These are phyloP conservation scores for Corythaeola cristata DNA, from an alignment of 2,113 vertebrate genomes.

Conservation along the genomic window DNA sequence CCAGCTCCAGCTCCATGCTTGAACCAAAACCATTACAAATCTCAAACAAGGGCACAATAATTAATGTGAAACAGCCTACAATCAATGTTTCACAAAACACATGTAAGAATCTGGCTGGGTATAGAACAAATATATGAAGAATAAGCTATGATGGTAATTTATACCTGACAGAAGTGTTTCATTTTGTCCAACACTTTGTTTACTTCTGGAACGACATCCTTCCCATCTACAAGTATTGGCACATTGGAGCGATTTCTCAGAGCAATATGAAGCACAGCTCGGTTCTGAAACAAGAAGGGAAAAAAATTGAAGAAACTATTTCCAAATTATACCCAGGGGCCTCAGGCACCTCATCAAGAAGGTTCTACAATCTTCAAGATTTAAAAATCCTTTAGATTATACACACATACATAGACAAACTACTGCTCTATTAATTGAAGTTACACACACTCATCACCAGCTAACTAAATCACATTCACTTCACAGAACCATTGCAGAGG, in stretches of 20 bases:
- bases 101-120: not conserved
- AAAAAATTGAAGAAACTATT: not conserved
- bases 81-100: not conserved
- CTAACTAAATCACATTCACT: not conserved
- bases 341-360: not conserved
- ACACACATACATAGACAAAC: too few relatives aligned
- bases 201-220: conserved; percentile 93
- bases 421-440: too few relatives aligned
- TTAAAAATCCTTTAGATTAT: not conserved
- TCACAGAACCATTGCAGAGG: not conserved
- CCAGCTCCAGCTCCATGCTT: not conserved
- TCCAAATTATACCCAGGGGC: not conserved
- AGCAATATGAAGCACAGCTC: conserved; percentile 93
- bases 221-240: conserved; percentile 86
- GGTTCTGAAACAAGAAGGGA: conserved; percentile 75
- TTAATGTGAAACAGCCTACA: not conserved
- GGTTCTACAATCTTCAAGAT: not conserved
- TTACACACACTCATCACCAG: not conserved
- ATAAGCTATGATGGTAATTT: not conserved
- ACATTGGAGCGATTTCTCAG: conserved; percentile 91
- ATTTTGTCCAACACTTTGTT: conserved; percentile 95
- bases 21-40: not conserved
- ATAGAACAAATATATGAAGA: not conserved
- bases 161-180: conserved; percentile 92
- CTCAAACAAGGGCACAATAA: not conserved